A percentile compares a stretch with the other conserved stretches of the same genome.
Evolutionary conservation across 2,888 invertebrate genomes (phyloP).

Genomic region (Acanthacorydalis orientalis): DNA sequence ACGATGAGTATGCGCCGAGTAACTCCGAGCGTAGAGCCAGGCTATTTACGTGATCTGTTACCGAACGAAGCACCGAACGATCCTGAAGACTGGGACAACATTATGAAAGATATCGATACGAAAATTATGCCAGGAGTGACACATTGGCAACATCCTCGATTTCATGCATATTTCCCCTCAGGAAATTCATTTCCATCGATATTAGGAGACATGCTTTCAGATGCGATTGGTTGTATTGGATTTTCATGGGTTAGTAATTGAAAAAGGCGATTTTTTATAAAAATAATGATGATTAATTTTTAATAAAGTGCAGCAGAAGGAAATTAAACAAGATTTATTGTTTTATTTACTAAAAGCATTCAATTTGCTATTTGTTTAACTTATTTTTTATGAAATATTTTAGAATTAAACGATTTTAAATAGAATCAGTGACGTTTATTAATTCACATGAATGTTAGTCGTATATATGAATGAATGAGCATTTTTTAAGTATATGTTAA

Average conservation of each 20-base stretch:
- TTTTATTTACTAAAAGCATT: too few relatives aligned
- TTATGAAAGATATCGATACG: slow-evolving; percentile 77
- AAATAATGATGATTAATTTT: neutral
- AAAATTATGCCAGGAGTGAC: slow-evolving; percentile 93
- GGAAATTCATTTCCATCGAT: slow-evolving; percentile 96
- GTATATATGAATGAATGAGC: too few relatives aligned
- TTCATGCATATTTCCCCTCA: slow-evolving; percentile 97
- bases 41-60: slow-evolving; percentile 63
- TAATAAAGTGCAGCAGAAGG: neutral
- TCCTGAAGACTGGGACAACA: slow-evolving; percentile 72
- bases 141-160: slow-evolving; percentile 97
- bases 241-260: slow-evolving; percentile 77
- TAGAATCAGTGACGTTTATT: too few relatives aligned
- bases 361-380: too few relatives aligned
- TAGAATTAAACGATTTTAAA: too few relatives aligned
- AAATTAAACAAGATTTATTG: too few relatives aligned
- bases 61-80: slow-evolving; percentile 67
- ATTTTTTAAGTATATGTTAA: too few relatives aligned
- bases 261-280: neutral
- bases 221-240: slow-evolving; percentile 93
- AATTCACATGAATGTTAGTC: too few relatives aligned
- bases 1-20: slow-evolving; percentile 66
- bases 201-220: slow-evolving; percentile 91
- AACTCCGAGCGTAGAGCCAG: slow-evolving; percentile 80
- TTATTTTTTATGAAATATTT: too few relatives aligned